phyloP scores from a whole-genome alignment of 2,113 vertebrate genomes.

The Nycticebus coucang region DNA sequence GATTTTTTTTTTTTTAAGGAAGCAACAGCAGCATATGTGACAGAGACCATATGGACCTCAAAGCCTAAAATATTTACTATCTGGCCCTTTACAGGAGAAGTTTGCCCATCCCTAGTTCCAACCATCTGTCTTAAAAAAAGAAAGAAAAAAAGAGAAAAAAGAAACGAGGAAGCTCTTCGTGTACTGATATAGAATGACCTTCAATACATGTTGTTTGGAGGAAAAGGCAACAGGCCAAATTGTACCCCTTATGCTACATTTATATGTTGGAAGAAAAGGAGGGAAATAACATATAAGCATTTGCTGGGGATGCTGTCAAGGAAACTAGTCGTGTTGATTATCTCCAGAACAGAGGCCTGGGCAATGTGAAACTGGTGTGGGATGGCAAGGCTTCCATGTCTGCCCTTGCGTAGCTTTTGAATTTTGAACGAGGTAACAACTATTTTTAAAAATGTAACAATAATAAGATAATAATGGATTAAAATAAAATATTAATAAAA shows the following conservation, averaged over 20 bases:
- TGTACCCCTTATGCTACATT: not conserved
- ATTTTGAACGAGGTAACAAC: not conserved
- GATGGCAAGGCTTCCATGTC: not conserved
- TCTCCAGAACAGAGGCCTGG: not conserved
- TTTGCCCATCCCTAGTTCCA: constrained; percentile 49
- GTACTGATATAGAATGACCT: not conserved
- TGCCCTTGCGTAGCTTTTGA: not conserved
- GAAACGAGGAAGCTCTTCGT: not conserved
- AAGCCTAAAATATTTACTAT: constrained; percentile 75
- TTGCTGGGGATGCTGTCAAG: not conserved
- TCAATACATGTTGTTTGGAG: not conserved
- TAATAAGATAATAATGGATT: not conserved
- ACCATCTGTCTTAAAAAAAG: constrained; percentile 50
- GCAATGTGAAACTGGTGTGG: not conserved
- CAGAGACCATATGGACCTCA: constrained; percentile 63
- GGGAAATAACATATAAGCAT: not conserved
- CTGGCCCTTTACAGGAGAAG: constrained; percentile 65
- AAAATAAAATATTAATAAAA: constrained; percentile 4
- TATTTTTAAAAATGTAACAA: not conserved
- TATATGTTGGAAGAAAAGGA: no score
- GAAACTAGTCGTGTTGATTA: not conserved
- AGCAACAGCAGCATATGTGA: constrained; percentile 61
- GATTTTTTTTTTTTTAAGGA: constrained; percentile 1
- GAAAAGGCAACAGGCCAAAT: constrained; percentile 32
- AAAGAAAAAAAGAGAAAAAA: not conserved